Conservation (phyloP, 2,797 vertebrate genomes). For the Sebastes elongatus region DNA sequence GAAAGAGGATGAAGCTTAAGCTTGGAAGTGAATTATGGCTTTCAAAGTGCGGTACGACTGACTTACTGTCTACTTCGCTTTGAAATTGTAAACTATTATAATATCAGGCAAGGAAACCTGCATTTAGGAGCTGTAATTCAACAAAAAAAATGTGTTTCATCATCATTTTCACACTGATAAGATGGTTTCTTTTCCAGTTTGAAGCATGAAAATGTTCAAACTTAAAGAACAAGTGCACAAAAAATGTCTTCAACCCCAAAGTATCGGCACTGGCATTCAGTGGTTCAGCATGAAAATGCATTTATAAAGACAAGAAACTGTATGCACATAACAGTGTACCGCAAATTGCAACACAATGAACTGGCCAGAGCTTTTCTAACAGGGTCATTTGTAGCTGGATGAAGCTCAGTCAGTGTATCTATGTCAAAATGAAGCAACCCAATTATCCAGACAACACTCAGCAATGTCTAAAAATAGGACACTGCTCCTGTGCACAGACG, state of each 20-base stretch:
- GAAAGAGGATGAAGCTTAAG: not conserved
- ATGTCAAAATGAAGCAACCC: not conserved
- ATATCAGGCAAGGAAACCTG: not conserved
- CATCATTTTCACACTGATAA: not conserved
- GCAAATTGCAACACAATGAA: not conserved
- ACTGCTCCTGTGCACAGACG: conserved; percentile 2
- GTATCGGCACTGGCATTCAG: not conserved
- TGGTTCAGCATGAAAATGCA: not conserved
- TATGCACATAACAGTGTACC: not conserved
- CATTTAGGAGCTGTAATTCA: not conserved
- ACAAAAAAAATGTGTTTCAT: not conserved
- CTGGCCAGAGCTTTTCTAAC: not conserved
- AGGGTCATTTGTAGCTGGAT: not conserved
- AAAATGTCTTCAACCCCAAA: not conserved
- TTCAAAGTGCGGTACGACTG: conserved; percentile 8
- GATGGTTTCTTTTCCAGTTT: not conserved
- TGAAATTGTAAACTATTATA: not conserved
- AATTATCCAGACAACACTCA: conserved; percentile 18
- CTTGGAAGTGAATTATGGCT: conserved; percentile 13
- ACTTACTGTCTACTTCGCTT: not conserved
- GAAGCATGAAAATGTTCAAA: not conserved
- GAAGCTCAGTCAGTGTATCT: not conserved
- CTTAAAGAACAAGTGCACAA: not conserved
- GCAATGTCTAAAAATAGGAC: conserved; percentile 46
- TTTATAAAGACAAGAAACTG: not conserved